A percentile compares a stretch with the other conserved stretches of the same genome.
Conservation (phyloP, 92 coral and sea anemone genomes). For the Diadumene lineata region DNA sequence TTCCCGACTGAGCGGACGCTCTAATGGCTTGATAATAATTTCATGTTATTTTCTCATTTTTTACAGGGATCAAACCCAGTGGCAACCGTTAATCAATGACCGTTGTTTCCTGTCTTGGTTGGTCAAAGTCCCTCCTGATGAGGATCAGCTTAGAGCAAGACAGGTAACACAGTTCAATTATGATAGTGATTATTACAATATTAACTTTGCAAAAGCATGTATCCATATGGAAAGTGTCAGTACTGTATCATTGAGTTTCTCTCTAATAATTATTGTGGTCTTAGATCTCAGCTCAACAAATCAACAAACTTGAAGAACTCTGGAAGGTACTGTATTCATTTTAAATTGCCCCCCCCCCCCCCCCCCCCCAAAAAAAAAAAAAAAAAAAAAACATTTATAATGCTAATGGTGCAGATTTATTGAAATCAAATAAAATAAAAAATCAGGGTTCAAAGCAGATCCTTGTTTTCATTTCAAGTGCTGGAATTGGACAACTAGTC, state of each 20-base stretch:
- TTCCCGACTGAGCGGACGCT: no score
- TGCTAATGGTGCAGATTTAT: no score
- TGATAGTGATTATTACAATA: background rate
- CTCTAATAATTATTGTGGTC: background rate
- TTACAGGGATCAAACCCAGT: slow-evolving; percentile 93
- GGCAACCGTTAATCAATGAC: slow-evolving; percentile 97
- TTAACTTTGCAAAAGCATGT: background rate
- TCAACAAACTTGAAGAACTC: slow-evolving; percentile 93
- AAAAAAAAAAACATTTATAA: no score
- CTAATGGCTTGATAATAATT: no score
- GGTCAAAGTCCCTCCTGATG: slow-evolving; percentile 98
- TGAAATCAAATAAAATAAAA: no score
- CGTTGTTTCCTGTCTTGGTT: slow-evolving; percentile 98
- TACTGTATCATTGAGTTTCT: background rate
- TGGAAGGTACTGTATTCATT: no score
- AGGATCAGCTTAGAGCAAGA: slow-evolving; percentile 97
- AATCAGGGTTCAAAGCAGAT: no score
- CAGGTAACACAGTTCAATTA: slow-evolving; percentile 58
- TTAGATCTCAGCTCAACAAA: slow-evolving; percentile 97
- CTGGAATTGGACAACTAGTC: no score
- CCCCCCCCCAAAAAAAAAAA: no score
- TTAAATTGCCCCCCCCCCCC: no score
- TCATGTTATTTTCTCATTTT: background rate
- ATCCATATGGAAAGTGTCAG: no score
- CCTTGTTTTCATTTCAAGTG: no score